Evolutionary conservation across 2,888 invertebrate species (phyloP).

Genomic region (Tetramorium bicarinatum): DNA sequence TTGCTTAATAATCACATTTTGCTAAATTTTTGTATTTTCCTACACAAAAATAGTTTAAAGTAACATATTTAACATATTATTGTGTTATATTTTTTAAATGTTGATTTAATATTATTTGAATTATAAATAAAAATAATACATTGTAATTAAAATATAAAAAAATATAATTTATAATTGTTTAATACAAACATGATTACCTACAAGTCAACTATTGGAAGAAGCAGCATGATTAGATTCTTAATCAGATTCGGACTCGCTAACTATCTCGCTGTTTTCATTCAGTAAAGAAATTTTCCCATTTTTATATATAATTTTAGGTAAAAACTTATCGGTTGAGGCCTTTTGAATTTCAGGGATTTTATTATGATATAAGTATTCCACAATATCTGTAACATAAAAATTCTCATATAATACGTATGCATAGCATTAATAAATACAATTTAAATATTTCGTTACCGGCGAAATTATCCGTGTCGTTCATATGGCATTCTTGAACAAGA

Average conservation of each 20-base stretch:
- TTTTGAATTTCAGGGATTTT: slow-evolving; percentile 69
- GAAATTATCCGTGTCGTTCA: slow-evolving; percentile 27
- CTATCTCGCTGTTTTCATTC: slow-evolving; percentile 1
- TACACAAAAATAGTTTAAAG: neutral
- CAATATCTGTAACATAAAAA: slow-evolving; percentile 68
- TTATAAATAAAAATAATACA: neutral
- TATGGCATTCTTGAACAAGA: slow-evolving; percentile 58
- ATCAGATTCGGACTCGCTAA: neutral
- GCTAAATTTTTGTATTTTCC: neutral
- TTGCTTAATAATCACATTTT: neutral
- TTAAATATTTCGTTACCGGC: slow-evolving; percentile 49
- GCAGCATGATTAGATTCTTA: neutral
- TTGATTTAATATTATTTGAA: neutral
- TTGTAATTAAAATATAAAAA: neutral
- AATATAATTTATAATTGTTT: neutral
- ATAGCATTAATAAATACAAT: slow-evolving; percentile 14
- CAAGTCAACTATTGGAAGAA: neutral
- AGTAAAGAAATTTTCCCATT: slow-evolving; percentile 60
- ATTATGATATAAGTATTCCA: slow-evolving; percentile 72
- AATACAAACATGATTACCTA: neutral
- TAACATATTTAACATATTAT: neutral
- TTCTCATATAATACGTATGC: neutral
- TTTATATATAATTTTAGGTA: slow-evolving; percentile 76
- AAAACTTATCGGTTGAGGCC: slow-evolving; percentile 66
- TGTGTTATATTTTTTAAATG: neutral